Conservation (phyloP, 2,888 invertebrate genomes). For the Hirtodrosophila alboralis region DNA sequence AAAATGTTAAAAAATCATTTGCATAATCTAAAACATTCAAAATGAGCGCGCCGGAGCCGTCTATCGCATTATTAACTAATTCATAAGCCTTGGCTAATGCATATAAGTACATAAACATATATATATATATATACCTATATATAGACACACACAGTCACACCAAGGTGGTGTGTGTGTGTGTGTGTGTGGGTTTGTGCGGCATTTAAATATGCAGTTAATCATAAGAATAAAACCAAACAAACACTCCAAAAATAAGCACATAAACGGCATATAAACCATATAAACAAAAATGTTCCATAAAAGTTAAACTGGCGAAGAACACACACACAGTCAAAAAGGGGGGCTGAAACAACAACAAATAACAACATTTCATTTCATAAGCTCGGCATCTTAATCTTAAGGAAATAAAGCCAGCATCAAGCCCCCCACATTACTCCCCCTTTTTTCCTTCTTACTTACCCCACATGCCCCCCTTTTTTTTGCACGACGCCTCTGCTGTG, state of each 20-base stretch:
- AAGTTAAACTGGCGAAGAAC: constrained; percentile 44
- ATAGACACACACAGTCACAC: too few relatives aligned
- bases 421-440: constrained; percentile 27
- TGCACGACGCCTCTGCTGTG: constrained; percentile 21
- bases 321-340: constrained; percentile 35
- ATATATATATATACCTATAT: too few relatives aligned
- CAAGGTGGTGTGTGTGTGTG: too few relatives aligned
- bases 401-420: too few relatives aligned
- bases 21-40: constrained; percentile 50
- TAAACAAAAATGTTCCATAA: constrained; percentile 53
- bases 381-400: constrained; percentile 69
- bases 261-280: constrained; percentile 60
- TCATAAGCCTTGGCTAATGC: constrained; percentile 49
- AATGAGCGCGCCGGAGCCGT: constrained; percentile 23
- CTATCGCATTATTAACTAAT: constrained; percentile 63
- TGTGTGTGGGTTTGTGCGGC: too few relatives aligned
- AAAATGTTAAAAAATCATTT: constrained; percentile 30
- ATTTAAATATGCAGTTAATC: constrained; percentile 66
- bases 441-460: neutral
- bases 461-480: constrained; percentile 2
- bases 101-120: constrained; percentile 8
- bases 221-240: constrained; percentile 63
- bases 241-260: constrained; percentile 58
- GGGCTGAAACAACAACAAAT: constrained; percentile 38
- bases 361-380: constrained; percentile 63